Percentiles rank a stretch among this genome's conserved stretches.
These are phyloP conservation scores for Trissolcus basalis DNA, from an alignment of 1,140 invertebrate species.

Conservation along the genomic window DNA sequence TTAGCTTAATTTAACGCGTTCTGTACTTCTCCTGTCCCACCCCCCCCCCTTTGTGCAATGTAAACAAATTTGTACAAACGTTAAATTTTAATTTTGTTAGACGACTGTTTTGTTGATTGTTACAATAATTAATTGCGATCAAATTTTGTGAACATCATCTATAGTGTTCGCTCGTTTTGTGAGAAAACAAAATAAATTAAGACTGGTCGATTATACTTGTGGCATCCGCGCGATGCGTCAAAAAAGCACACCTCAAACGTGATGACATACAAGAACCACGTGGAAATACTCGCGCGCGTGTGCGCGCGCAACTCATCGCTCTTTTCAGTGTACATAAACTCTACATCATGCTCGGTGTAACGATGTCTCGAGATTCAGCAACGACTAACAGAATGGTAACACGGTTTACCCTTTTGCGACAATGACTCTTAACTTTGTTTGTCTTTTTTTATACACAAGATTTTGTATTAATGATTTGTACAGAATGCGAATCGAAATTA, in stretches of 20 bases:
- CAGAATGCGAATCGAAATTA: neutral
- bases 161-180: too few species aligned
- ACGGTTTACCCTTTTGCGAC: too few species aligned
- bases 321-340: slow-evolving; percentile 37
- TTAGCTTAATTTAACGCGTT: slow-evolving; percentile 4
- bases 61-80: slow-evolving; percentile 30
- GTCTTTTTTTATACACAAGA: too few species aligned
- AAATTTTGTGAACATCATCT: too few species aligned
- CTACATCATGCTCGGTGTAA: neutral
- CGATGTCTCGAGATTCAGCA: neutral
- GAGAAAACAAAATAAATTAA: slow-evolving; percentile 4
- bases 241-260: neutral
- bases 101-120: slow-evolving; percentile 10
- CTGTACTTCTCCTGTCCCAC: slow-evolving; percentile 15
- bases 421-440: too few species aligned
- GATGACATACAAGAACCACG: slow-evolving; percentile 24
- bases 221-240: neutral
- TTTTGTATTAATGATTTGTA: slow-evolving; percentile 2
- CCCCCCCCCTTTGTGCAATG: slow-evolving; percentile 17
- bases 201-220: slow-evolving; percentile 16
- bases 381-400: slow-evolving; percentile 9
- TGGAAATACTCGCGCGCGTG: slow-evolving; percentile 50
- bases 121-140: neutral
- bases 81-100: neutral
- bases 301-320: slow-evolving; percentile 28